Evolutionary conservation across 2,797 vertebrate species (phyloP).

Genomic region (Otolemur crassicaudatus): DNA sequence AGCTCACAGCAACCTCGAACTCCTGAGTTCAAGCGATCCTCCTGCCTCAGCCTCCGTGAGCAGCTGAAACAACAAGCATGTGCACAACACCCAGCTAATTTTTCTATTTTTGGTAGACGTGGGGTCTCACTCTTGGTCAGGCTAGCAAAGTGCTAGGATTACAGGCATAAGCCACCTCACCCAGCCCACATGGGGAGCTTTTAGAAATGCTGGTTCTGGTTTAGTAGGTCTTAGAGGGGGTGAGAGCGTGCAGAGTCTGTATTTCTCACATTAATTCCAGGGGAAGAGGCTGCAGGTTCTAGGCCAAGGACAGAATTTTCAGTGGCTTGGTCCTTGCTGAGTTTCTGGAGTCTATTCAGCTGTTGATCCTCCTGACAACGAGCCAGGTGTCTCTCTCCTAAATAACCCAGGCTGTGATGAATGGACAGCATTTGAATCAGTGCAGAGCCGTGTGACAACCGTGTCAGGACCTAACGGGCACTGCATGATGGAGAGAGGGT

Average conservation of each 20-base stretch:
- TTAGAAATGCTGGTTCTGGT: neutral
- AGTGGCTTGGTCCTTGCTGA: neutral
- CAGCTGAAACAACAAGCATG: too few relatives aligned
- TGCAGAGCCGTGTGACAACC: neutral
- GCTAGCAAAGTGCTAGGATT: too few relatives aligned
- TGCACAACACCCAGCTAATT: too few relatives aligned
- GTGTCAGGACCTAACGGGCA: neutral
- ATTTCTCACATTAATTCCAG: neutral
- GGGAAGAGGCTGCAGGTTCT: neutral
- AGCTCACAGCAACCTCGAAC: too few relatives aligned
- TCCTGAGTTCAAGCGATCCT: too few relatives aligned
- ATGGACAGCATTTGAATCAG: neutral
- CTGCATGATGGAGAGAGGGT: neutral
- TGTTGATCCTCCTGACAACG: neutral
- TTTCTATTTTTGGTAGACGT: too few relatives aligned
- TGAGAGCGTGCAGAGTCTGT: neutral
- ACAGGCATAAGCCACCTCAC: too few relatives aligned
- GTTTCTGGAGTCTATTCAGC: neutral
- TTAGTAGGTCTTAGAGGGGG: neutral
- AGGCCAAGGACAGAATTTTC: neutral
- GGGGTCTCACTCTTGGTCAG: too few relatives aligned
- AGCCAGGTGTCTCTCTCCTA: neutral
- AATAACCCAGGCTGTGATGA: neutral
- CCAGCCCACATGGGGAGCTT: neutral
- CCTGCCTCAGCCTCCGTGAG: too few relatives aligned